phyloP scores from a whole-genome alignment of 2,888 invertebrate species.

The Aquatica leii region DNA sequence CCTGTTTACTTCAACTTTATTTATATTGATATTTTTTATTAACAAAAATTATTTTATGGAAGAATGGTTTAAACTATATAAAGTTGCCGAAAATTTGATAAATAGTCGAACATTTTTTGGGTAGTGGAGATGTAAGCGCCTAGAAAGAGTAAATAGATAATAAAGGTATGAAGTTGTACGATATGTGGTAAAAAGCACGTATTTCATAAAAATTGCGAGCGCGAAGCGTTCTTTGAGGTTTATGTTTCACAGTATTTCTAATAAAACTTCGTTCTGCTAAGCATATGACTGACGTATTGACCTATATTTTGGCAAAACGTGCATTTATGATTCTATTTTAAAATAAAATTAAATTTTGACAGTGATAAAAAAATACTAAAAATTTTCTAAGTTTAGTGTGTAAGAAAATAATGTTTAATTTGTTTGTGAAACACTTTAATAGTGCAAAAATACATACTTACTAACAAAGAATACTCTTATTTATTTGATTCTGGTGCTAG shows the following conservation, averaged over 20 bases:
- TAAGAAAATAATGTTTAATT: background rate
- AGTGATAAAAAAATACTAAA: no score
- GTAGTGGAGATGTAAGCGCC: constrained; percentile 41
- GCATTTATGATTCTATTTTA: no score
- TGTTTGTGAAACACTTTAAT: background rate
- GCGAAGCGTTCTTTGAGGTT: constrained; percentile 30
- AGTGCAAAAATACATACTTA: constrained; percentile 11
- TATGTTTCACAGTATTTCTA: constrained; percentile 31
- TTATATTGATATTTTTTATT: no score
- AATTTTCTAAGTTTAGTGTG: no score
- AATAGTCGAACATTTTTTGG: constrained; percentile 46
- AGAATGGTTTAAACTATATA: no score
- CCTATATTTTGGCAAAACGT: constrained; percentile 8
- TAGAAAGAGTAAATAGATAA: constrained; percentile 42
- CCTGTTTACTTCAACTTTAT: no score
- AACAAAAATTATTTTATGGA: no score
- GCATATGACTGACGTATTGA: constrained; percentile 21
- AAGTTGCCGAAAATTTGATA: constrained; percentile 39
- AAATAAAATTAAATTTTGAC: background rate
- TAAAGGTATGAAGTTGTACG: constrained; percentile 31
- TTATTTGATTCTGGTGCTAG: constrained; percentile 33
- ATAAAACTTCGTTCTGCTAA: constrained; percentile 29
- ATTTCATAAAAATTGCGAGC: constrained; percentile 42
- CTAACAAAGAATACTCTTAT: constrained; percentile 25
- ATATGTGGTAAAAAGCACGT: constrained; percentile 42